Base-by-base conservation (phyloP, 2,113 vertebrate genomes). In the Pangasianodon hypophthalmus region DNA sequence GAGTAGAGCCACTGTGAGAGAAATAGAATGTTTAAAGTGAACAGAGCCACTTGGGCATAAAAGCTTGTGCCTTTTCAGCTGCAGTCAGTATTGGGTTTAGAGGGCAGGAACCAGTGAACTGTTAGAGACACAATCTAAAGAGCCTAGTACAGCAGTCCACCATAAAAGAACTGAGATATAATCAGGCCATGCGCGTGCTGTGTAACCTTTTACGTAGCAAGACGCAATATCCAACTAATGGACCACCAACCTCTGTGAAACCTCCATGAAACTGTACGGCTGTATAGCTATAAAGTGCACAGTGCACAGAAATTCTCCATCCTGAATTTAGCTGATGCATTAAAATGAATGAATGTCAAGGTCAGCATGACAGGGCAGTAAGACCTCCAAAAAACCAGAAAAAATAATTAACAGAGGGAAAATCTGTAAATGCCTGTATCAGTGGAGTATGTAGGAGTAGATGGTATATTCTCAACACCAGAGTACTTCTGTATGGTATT, bases 111-210 rank as follows among this genome's bases (percentile, higher is more conserved):
- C 84, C 60, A 24, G 75, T 88, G 91, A 94, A 93, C 92, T 93
- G 88, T 86, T 50, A 73, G 89, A 91, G 90, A 94, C 93, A 92
- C 90, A 90, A 91, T 91, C 90, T 84, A 85, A 67, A 60, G 77
- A 88, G 89, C 77, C 91, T 88, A 84, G 86, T 79, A 87, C 84
- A 90, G 84, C 84, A 86, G 79, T 88, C 64, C 64, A 56, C 26
- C 16, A 50, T 92, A 93, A 91, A 86, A 48, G 29, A 56, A 94
- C 93, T 92, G 89, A 93, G 94, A 95, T 92, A 94, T 92, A 96
- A 95, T 95, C 93, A 94, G 96, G 93, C 90, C 94, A 94, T 89
- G 73, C 87, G 92, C 79, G 90, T 91, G 88, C 67, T 88, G 18
- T 91, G 90, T 84, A 87, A 89, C 89, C 77, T 67, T 84, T 90